Percentiles rank a stretch among this genome's conserved stretches.
Conservation (phyloP, 2,888 invertebrate species). For the Miltochrista miniata region DNA sequence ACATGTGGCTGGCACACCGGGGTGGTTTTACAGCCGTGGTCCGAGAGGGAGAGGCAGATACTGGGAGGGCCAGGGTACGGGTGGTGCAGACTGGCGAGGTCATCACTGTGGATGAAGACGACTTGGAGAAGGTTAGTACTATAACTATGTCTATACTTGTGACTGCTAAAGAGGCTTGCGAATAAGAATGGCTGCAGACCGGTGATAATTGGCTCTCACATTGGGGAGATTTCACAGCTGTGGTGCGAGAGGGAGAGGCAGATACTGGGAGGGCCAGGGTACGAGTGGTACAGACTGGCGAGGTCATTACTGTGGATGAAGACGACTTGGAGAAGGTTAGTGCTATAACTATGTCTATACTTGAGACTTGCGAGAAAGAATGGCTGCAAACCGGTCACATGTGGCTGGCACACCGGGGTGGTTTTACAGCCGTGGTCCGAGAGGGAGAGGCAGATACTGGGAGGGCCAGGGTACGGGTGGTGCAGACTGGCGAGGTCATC, state of each 20-base stretch:
- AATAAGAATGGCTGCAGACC: slow-evolving; percentile 87
- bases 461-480: slow-evolving; percentile 89
- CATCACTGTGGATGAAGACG: slow-evolving; percentile 96
- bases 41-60: slow-evolving; percentile 89
- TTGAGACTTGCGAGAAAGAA: slow-evolving; percentile 86
- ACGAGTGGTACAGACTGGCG: slow-evolving; percentile 91
- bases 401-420: slow-evolving; percentile 97
- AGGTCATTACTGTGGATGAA: slow-evolving; percentile 94
- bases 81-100: slow-evolving; percentile 92
- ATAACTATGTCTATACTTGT: no score
- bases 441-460: slow-evolving; percentile 88
- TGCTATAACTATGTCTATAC: no score
- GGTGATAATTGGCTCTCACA: slow-evolving; percentile 97
- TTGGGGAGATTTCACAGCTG: slow-evolving; percentile 95
- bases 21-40: slow-evolving; percentile 93
- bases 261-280: slow-evolving; percentile 88
- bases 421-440: slow-evolving; percentile 92
- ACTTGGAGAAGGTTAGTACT: slow-evolving; percentile 93
- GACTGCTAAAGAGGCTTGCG: no score
- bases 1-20: slow-evolving; percentile 96
- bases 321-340: slow-evolving; percentile 96
- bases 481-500: slow-evolving; percentile 91
- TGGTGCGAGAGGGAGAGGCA: slow-evolving; percentile 88
- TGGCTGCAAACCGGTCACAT: slow-evolving; percentile 89
- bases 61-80: slow-evolving; percentile 88